Percentiles rank a stretch among this genome's conserved stretches.
Conservation (phyloP, 2,797 vertebrate species). For the Silurus aristotelis region DNA sequence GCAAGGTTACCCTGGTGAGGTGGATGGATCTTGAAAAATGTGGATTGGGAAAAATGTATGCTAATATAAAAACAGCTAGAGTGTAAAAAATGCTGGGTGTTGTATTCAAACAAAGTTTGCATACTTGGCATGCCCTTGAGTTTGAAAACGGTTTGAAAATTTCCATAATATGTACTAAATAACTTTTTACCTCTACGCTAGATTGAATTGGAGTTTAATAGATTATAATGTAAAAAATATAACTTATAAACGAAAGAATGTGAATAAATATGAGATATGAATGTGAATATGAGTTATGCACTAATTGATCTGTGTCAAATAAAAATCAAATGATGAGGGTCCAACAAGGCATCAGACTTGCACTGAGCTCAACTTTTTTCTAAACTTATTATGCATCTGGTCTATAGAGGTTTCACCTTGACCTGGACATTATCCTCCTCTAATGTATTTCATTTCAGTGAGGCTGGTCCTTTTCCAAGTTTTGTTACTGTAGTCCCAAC, state of each 20-base stretch:
- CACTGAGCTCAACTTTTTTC: background rate
- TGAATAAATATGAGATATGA: too few relatives aligned
- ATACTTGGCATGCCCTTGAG: background rate
- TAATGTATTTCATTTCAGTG: background rate
- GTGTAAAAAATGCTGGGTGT: too few relatives aligned
- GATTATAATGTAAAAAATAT: too few relatives aligned
- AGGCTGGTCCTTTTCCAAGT: background rate
- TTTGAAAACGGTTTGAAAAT: background rate
- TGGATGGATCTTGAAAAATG: too few relatives aligned
- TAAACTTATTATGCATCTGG: background rate
- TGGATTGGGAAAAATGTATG: too few relatives aligned
- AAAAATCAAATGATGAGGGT: background rate
- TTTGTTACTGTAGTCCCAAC: background rate
- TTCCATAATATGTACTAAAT: too few relatives aligned
- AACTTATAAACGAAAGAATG: too few relatives aligned
- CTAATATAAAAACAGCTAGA: too few relatives aligned
- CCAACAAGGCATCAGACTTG: background rate
- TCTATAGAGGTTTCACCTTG: background rate
- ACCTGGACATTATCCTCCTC: too few relatives aligned
- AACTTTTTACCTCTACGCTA: background rate
- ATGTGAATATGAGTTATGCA: background rate
- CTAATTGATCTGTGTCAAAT: background rate
- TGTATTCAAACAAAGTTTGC: too few relatives aligned
- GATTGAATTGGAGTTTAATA: background rate
- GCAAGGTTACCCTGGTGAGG: too few relatives aligned